Conservation (phyloP, 64 coral and sea anemone species). For the Montipora sp. region DNA sequence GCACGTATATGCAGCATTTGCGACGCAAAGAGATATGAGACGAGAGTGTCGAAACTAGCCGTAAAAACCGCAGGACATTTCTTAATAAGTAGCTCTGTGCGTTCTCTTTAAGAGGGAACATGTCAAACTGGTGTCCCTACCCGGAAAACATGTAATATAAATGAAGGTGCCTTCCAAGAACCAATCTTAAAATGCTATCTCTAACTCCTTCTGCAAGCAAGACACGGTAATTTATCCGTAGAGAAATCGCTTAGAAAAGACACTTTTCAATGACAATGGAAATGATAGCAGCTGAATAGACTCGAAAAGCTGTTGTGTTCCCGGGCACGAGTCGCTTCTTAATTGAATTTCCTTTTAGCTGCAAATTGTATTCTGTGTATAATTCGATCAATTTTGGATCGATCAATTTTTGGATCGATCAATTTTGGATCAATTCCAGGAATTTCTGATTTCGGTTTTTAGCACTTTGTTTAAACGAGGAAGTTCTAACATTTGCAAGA, state of each 20-base stretch:
- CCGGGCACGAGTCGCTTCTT: background rate
- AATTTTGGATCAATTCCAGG: too few relatives aligned
- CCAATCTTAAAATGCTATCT: background rate
- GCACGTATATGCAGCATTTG: too few relatives aligned
- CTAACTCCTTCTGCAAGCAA: background rate
- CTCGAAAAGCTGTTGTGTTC: background rate
- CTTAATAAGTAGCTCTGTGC: background rate
- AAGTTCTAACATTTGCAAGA: background rate
- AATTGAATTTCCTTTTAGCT: background rate
- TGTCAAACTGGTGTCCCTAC: slow-evolving; percentile 34
- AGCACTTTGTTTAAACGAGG: background rate
- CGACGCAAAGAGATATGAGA: too few relatives aligned
- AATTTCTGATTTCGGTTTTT: too few relatives aligned
- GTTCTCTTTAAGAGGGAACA: background rate
- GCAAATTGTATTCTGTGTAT: background rate
- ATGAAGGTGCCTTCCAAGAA: slow-evolving; percentile 26
- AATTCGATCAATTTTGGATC: background rate
- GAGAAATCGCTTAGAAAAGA: background rate
- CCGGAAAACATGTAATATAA: slow-evolving; percentile 13
- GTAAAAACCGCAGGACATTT: background rate
- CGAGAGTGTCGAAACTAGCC: too few relatives aligned
- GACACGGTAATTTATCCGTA: background rate
- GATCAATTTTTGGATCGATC: too few relatives aligned
- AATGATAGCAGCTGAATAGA: background rate
- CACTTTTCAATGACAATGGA: background rate